Conservation (phyloP, 2,888 invertebrate genomes). For the Amphipoea oculea region DNA sequence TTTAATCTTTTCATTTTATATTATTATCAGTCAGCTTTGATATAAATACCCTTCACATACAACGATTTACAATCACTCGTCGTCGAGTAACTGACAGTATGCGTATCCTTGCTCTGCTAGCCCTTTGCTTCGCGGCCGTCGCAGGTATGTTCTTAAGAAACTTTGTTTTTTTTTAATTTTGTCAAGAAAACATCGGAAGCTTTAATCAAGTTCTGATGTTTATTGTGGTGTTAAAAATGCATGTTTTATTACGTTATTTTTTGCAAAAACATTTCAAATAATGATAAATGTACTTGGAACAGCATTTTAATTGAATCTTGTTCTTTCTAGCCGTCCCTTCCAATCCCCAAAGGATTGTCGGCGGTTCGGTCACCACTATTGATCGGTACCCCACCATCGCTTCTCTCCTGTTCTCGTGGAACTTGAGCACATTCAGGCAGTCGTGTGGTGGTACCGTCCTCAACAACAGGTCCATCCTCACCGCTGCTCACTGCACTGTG, state of each 20-base stretch:
- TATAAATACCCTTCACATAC: slow-evolving; percentile 24
- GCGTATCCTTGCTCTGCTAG: slow-evolving; percentile 35
- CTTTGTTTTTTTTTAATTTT: background rate
- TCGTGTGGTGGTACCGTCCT: slow-evolving; percentile 69
- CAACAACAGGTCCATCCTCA: slow-evolving; percentile 65
- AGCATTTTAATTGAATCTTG: background rate
- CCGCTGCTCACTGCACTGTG: slow-evolving; percentile 64
- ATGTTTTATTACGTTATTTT: no score
- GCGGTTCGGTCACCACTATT: slow-evolving; percentile 56
- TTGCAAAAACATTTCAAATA: no score
- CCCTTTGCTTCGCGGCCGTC: slow-evolving; percentile 42
- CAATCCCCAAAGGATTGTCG: slow-evolving; percentile 71
- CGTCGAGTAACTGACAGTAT: slow-evolving; percentile 11
- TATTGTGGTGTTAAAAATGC: background rate
- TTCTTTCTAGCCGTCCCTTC: slow-evolving; percentile 58
- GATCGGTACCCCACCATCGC: slow-evolving; percentile 59
- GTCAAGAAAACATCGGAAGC: background rate
- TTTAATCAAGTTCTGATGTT: background rate
- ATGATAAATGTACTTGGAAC: background rate
- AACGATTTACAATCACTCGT: slow-evolving; percentile 6
- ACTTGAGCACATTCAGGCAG: slow-evolving; percentile 52
- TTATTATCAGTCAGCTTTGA: background rate
- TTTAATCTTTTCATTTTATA: background rate
- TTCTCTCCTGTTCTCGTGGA: slow-evolving; percentile 61
- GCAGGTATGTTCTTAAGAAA: slow-evolving; percentile 26